Evolutionary conservation across 2,113 vertebrate genomes (phyloP).

Genomic region (Astatotilapia flaviijosephi): DNA sequence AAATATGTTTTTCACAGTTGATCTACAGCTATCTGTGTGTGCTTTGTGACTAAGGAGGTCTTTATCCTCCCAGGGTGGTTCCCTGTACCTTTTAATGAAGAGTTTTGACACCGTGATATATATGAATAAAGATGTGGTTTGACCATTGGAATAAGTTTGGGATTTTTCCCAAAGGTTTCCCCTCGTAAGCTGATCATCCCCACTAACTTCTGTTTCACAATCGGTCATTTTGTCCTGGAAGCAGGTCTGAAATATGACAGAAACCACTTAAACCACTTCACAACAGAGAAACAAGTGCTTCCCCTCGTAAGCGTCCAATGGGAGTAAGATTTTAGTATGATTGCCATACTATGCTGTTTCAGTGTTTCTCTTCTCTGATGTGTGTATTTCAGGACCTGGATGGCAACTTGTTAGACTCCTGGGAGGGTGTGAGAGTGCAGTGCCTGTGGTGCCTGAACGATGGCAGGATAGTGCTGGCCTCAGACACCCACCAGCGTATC

Average conservation of each 20-base stretch:
- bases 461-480: conserved; percentile 93
- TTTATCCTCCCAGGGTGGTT: background rate
- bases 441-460: conserved; percentile 97
- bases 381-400: conserved; percentile 85
- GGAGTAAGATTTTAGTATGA: background rate
- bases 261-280: background rate
- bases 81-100: background rate
- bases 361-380: background rate
- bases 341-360: background rate
- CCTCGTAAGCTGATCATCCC: background rate
- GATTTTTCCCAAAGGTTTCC: background rate
- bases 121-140: background rate
- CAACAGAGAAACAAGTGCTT: background rate
- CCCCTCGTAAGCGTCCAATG: background rate
- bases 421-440: conserved; percentile 97
- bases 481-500: conserved; percentile 97
- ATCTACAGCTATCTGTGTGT: background rate
- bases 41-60: background rate
- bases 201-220: background rate
- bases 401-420: conserved; percentile 96
- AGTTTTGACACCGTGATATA: background rate
- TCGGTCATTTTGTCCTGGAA: background rate
- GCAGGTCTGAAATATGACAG: background rate
- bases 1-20: background rate
- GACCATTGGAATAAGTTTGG: background rate